Base-by-base conservation (phyloP, 2,888 invertebrate species). In the Papilio demoleus region DNA sequence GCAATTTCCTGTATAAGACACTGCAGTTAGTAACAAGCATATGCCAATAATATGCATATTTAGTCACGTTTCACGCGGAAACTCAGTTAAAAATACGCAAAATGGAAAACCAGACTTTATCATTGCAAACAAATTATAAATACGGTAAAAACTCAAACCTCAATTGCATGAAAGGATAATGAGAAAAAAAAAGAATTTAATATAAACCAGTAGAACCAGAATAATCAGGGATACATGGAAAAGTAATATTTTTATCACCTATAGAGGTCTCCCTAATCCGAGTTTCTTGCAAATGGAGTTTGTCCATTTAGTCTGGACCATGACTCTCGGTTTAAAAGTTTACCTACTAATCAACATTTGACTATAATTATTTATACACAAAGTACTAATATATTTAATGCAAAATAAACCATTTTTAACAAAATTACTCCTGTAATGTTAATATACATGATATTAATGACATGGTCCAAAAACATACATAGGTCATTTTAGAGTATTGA, bases 31-130 rank as follows among this genome's bases (percentile, higher is more conserved):
- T 14, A 24, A 6, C 50, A 27, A 19, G n/a, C 12, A 1, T 27
- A 6, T 24, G 14, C 14, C 11, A 50, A 22, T 47, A 47, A 50
- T 50, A 27, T 27, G 27, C 62, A 62, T 34, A 61, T 14, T 42
- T 12, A 14, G 61, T 61, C 60, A 60, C 14, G 60, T 31, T 34
- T 45, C 34, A 63, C 34, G 31, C 47, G 63, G 47, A 63, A 63
- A 50, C 14, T 50, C 17, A 36, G n/a, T 45, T n/a, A 62, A 45
- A 62, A 45, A 50, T 50, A 50, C 31, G 27, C 27, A 45, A 45
- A 61, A 19, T 42, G 47, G 27, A 63, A 63, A 63, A 63, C 63
- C 63, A 22, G 63, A 47, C 22, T 63, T 63, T 19, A 47, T 47
- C 19, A 63, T 47, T 12, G n/a, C 24, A 34, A 12, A 63, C 50